Evolutionary conservation across 2,113 vertebrate species (phyloP).

Genomic region (Theristicus caerulescens): DNA sequence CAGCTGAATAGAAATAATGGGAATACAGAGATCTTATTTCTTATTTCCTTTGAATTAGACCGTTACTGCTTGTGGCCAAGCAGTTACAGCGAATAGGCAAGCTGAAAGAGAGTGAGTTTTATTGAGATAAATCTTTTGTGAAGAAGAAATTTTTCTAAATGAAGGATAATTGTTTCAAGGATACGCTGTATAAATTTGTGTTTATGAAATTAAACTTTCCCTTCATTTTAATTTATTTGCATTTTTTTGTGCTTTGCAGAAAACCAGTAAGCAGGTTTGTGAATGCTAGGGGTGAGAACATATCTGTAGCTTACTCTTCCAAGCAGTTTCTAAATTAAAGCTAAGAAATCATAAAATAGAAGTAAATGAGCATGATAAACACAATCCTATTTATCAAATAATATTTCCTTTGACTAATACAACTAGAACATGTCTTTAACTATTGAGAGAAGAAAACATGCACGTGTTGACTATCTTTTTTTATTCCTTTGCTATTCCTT

Average conservation of each 20-base stretch:
- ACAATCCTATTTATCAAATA: background rate
- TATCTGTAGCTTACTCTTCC: background rate
- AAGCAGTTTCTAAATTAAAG: background rate
- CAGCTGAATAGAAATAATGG: background rate
- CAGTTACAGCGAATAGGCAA: background rate
- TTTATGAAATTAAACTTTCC: background rate
- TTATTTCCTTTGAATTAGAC: background rate
- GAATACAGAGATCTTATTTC: background rate
- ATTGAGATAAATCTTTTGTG: background rate
- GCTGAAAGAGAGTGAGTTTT: background rate
- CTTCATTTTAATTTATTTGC: background rate
- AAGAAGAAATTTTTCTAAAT: background rate
- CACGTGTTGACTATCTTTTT: background rate
- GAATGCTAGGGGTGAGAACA: background rate
- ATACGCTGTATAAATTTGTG: background rate
- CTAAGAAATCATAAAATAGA: background rate
- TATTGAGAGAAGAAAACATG: background rate
- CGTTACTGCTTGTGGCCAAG: background rate
- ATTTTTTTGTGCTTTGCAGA: background rate
- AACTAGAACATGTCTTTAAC: background rate
- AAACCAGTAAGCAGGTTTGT: background rate
- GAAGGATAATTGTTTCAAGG: background rate
- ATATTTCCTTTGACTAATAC: background rate
- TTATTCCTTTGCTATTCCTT: background rate
- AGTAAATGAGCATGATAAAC: background rate